phyloP scores from a whole-genome alignment of 1,140 invertebrate species.

The Streblospio benedicti region DNA sequence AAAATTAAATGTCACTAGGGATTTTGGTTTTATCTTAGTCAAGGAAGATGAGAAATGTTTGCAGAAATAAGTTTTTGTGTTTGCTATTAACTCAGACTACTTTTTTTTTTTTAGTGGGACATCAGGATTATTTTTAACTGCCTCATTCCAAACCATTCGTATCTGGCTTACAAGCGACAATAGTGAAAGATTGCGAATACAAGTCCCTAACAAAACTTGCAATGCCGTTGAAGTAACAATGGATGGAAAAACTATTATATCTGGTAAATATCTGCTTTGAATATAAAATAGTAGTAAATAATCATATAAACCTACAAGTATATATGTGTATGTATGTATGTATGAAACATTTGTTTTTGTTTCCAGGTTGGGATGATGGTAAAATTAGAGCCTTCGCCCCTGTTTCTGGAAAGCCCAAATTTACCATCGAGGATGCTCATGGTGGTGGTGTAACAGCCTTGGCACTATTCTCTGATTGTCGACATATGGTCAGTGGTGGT shows the following conservation, averaged over 20 bases:
- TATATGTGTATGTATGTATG: background rate
- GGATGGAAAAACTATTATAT: constrained; percentile 69
- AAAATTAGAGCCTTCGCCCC: constrained; percentile 67
- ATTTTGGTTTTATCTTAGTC: background rate
- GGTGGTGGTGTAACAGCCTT: constrained; percentile 74
- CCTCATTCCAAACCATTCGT: constrained; percentile 70
- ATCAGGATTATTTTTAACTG: constrained; percentile 72
- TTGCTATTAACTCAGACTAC: background rate
- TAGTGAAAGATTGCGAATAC: constrained; percentile 71
- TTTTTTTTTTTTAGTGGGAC: constrained; percentile 32
- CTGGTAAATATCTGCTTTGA: constrained; percentile 51
- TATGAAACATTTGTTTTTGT: background rate
- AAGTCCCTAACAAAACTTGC: constrained; percentile 76
- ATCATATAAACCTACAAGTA: background rate
- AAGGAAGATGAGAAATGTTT: too few relatives aligned
- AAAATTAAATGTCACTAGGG: background rate
- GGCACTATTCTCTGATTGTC: constrained; percentile 60
- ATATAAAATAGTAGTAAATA: constrained; percentile 2
- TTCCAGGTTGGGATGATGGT: constrained; percentile 67
- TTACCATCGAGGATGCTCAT: constrained; percentile 74
- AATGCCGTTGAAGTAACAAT: constrained; percentile 64
- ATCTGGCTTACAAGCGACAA: constrained; percentile 69
- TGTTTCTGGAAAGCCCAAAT: constrained; percentile 67
- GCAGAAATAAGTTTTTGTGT: too few relatives aligned
- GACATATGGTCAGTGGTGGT: constrained; percentile 72